Conservation (phyloP, 2,113 vertebrate species). For the Clinocottus analis region DNA sequence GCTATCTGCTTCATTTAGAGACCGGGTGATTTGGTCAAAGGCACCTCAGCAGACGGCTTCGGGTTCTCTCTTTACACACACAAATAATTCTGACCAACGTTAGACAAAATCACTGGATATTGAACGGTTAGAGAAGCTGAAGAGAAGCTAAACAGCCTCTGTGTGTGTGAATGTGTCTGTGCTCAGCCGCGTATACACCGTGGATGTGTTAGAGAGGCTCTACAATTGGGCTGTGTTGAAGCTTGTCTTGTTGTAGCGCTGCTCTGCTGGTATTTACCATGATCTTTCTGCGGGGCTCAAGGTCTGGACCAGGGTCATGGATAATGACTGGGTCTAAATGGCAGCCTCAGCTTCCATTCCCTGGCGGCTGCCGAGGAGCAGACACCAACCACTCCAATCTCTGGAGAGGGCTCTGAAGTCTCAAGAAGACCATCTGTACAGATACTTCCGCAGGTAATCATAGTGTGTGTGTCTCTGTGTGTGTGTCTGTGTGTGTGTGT, state of each 20-base stretch:
- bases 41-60: background rate
- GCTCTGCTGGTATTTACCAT: slow-evolving; percentile 65
- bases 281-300: slow-evolving; percentile 69
- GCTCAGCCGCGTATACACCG: too few species aligned
- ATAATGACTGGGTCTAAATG: slow-evolving; percentile 79
- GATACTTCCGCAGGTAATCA: slow-evolving; percentile 30
- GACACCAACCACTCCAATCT: slow-evolving; percentile 33
- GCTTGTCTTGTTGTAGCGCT: background rate
- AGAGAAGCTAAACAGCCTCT: background rate
- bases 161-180: background rate
- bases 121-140: background rate
- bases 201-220: background rate
- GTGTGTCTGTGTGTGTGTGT: slow-evolving; percentile 24
- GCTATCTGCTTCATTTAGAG: background rate
- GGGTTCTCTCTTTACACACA: background rate
- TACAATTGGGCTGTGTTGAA: background rate
- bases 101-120: background rate
- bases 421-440: slow-evolving; percentile 38
- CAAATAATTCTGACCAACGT: background rate
- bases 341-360: slow-evolving; percentile 55
- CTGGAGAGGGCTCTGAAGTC: slow-evolving; percentile 52
- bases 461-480: slow-evolving; percentile 15
- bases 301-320: slow-evolving; percentile 47
- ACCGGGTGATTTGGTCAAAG: background rate
- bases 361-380: slow-evolving; percentile 30